These are phyloP conservation scores for Holothuria scabra DNA, from an alignment of 53 echinoderm and acorn worm species.

Conservation along the genomic window DNA sequence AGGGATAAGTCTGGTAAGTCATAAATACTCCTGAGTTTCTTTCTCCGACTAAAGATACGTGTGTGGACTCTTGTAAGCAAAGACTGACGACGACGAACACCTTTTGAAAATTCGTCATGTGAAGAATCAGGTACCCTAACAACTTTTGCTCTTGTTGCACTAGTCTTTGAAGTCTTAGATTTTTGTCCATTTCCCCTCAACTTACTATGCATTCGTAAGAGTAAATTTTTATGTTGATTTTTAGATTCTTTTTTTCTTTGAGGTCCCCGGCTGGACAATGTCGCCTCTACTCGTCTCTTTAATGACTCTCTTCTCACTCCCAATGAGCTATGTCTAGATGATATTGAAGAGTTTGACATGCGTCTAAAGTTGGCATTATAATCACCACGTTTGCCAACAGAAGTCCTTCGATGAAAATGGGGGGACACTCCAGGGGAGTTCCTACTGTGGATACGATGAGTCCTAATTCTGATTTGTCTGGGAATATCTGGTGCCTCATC, in stretches of 20 bases:
- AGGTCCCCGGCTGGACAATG: too few relatives aligned
- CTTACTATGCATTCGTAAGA: not conserved
- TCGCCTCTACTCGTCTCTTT: not conserved
- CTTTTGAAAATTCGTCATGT: not conserved
- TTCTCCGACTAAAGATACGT: conserved; percentile 18
- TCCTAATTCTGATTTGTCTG: not conserved
- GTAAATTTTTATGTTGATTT: too few relatives aligned
- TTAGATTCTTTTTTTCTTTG: too few relatives aligned
- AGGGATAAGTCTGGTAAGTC: conserved; percentile 59
- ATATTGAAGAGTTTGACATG: not conserved
- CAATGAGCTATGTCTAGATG: not conserved
- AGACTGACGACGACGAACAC: not conserved
- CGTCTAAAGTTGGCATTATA: not conserved
- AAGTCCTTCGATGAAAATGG: not conserved
- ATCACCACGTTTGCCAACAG: not conserved
- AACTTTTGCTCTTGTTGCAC: not conserved
- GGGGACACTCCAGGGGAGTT: not conserved
- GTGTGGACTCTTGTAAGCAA: conserved; percentile 4
- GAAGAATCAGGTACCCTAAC: not conserved
- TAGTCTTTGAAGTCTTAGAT: not conserved
- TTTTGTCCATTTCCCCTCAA: not conserved
- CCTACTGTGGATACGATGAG: not conserved
- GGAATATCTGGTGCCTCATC: not conserved
- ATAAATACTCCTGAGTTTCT: conserved; percentile 28
- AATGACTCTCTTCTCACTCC: not conserved